Conservation (phyloP, 2,888 invertebrate genomes). For the Xestoiulus laeticollis region DNA sequence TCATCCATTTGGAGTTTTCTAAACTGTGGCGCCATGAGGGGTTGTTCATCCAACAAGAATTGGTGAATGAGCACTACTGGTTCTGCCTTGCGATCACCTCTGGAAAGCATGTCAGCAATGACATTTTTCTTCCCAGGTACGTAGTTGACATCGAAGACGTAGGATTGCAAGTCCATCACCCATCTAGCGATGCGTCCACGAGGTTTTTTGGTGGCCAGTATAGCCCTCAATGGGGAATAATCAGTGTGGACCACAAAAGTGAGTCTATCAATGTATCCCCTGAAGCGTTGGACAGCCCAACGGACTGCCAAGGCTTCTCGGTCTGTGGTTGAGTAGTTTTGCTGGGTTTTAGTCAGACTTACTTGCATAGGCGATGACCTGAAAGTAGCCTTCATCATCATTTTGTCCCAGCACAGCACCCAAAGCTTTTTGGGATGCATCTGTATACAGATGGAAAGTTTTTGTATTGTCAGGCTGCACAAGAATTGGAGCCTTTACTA, state of each 20-base stretch:
- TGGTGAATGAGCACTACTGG: not conserved
- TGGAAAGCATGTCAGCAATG: no score
- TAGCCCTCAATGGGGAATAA: not conserved
- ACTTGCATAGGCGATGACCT: not conserved
- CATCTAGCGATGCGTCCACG: not conserved
- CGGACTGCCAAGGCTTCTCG: no score
- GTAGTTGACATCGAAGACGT: not conserved
- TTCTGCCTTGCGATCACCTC: not conserved
- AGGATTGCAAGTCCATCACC: no score
- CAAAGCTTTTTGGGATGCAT: no score
- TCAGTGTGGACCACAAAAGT: no score
- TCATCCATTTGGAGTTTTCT: not conserved
- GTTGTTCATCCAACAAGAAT: not conserved
- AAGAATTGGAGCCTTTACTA: no score
- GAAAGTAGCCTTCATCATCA: no score
- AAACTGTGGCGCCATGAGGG: no score
- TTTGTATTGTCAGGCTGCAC: no score
- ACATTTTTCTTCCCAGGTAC: not conserved
- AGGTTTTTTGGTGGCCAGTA: not conserved
- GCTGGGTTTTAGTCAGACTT: not conserved
- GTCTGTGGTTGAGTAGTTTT: not conserved
- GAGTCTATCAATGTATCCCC: no score
- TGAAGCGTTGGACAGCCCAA: not conserved
- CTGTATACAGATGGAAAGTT: no score
- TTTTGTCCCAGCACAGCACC: no score